phyloP scores from a whole-genome alignment of 2,797 vertebrate genomes.

The Labeo calbasu region DNA sequence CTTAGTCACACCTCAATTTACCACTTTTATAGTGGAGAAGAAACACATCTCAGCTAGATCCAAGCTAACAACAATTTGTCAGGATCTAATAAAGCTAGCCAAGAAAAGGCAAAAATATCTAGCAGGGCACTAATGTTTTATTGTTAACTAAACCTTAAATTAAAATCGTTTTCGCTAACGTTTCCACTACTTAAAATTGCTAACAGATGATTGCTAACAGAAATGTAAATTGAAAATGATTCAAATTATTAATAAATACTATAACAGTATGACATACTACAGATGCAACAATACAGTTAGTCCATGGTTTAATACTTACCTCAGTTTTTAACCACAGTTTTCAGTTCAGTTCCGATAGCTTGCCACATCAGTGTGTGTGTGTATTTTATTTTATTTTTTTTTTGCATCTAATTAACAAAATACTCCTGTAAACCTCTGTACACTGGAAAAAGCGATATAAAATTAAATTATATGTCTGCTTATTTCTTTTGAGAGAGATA shows the following conservation, averaged over 20 bases:
- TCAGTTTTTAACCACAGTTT: too few species aligned
- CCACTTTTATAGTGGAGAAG: conserved; percentile 13
- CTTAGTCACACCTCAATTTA: background rate
- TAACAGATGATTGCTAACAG: background rate
- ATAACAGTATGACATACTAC: background rate
- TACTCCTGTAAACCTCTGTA: too few species aligned
- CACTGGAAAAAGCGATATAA: too few species aligned
- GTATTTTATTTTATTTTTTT: too few species aligned
- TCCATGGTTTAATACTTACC: too few species aligned
- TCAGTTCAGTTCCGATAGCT: too few species aligned
- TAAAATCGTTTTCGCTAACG: background rate
- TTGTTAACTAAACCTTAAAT: background rate
- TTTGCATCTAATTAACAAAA: too few species aligned
- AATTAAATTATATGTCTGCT: too few species aligned
- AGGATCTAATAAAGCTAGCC: background rate
- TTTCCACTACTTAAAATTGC: too few species aligned
- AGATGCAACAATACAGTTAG: too few species aligned
- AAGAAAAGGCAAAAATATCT: background rate
- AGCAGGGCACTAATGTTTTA: background rate
- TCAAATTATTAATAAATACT: background rate
- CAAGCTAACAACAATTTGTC: background rate
- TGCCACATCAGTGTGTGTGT: too few species aligned
- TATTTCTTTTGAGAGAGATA: too few species aligned
- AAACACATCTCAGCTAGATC: background rate
- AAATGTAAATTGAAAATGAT: background rate